A percentile compares a stretch with the other conserved stretches of the same genome.
Conservation (phyloP, 2,797 vertebrate species). For the Takifugu ocellatus region DNA sequence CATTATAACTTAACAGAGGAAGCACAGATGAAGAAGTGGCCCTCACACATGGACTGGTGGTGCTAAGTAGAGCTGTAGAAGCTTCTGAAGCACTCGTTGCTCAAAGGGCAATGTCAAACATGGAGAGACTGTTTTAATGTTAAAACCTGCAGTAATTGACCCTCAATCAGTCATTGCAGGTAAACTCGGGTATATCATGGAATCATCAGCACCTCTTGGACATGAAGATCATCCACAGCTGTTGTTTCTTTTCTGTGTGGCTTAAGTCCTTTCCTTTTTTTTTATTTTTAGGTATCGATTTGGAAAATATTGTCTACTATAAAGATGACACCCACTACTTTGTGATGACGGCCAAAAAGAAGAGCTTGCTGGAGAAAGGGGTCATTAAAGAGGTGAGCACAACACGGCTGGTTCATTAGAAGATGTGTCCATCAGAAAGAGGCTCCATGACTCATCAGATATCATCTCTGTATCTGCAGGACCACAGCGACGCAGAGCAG, state of each 20-base stretch:
- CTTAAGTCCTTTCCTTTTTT: not conserved
- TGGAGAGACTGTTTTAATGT: too few species aligned
- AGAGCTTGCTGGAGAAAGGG: conserved; percentile 86
- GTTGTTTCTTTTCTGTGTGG: not conserved
- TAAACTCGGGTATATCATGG: too few species aligned
- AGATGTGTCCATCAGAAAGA: conserved; percentile 11
- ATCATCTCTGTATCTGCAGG: conserved; percentile 65
- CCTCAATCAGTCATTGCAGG: too few species aligned
- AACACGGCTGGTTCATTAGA: conserved; percentile 12
- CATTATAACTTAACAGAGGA: too few species aligned
- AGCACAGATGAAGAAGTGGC: too few species aligned
- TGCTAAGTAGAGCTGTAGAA: too few species aligned
- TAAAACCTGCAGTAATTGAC: not conserved
- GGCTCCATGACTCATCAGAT: conserved; percentile 13
- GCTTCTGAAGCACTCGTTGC: too few species aligned
- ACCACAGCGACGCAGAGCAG: conserved; percentile 75
- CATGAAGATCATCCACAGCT: not conserved
- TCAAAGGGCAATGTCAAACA: too few species aligned
- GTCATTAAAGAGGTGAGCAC: conserved; percentile 86
- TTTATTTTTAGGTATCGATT: conserved; percentile 83
- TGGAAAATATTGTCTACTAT: conserved; percentile 98
- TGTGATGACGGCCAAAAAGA: conserved; percentile 98
- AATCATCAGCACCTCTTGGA: too few species aligned
- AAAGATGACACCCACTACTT: conserved; percentile 97
- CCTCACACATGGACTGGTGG: too few species aligned